Base-by-base conservation (phyloP, 1,140 invertebrate species). In the Helicoverpa armigera region DNA sequence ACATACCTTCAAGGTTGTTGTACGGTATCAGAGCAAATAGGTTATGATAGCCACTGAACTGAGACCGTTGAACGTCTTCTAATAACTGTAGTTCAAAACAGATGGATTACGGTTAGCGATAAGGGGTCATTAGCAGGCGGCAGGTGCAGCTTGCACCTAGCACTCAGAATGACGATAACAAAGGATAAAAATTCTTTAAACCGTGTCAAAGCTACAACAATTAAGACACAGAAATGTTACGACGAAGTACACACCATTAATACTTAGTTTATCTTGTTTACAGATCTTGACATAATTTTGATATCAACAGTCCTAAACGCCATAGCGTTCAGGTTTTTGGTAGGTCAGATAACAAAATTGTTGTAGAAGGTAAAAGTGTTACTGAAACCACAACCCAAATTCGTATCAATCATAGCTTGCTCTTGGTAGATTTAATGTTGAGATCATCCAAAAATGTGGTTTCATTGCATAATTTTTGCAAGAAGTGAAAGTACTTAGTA, bases 201-300 rank as follows among this genome's bases (percentile, higher is more conserved):
- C 48, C 35, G 14, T 7, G 31, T 7, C 13, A n/a, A n/a, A 14
- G 23, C 12, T 18, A 48, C 14, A 7, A 9, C 35, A 35, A 35
- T 3, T 7, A 35, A 74, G 11, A 74, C 50, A 54, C n/a, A 58
- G 29, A 58, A 10, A 73, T 48, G 70, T 58, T 11, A 58, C 54
- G 12, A 56, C 70, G 14, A 31, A 29, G 48, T 61, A 54, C 31
- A 43, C 35, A 51, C 61, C 61, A 61, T 67, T 77, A 14, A 75
- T 67, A 79, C 53, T 14, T 43, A 14, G 54, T 72, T 91, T 93
- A 92, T 91, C 90, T 83, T 92, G 92, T 93, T 91, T 93, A 87
- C 81, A 90, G 91, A 92, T 88, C 91, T 93, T 93, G 92, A 91
- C 92, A 92, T 87, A 83, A 89, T 92, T 93, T 91, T 89, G 90